Evolutionary conservation across 2,113 vertebrate species (phyloP).

Genomic region (Vombatus ursinus): DNA sequence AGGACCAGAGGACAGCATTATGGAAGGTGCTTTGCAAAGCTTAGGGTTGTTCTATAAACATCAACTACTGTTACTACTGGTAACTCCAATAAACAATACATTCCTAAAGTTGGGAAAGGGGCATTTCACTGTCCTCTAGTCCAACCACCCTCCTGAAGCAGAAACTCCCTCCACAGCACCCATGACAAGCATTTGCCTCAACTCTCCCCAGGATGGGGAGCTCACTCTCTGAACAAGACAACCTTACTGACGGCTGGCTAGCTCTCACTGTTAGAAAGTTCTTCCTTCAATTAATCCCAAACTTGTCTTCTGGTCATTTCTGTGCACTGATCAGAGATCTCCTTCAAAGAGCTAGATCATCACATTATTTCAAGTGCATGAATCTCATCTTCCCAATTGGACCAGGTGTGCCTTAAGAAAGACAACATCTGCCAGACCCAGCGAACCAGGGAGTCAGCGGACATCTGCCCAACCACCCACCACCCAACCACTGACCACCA

Average conservation of each 20-base stretch:
- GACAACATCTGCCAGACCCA: no score
- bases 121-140: neutral
- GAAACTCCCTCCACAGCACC: neutral
- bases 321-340: neutral
- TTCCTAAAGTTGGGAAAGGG: neutral
- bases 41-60: neutral
- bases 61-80: neutral
- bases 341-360: neutral
- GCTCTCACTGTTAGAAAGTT: neutral
- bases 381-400: neutral
- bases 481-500: no score
- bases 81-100: neutral
- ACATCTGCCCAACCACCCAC: no score
- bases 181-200: neutral
- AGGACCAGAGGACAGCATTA: fast-evolving
- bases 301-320: neutral
- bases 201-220: neutral
- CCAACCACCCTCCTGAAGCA: neutral
- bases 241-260: neutral
- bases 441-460: no score
- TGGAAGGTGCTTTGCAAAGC: neutral
- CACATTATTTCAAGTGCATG: neutral
- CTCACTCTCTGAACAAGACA: neutral
- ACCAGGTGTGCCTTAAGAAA: neutral
- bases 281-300: neutral